phyloP scores from a whole-genome alignment of 2,797 vertebrate species.

The Anisognathus igniventris region DNA sequence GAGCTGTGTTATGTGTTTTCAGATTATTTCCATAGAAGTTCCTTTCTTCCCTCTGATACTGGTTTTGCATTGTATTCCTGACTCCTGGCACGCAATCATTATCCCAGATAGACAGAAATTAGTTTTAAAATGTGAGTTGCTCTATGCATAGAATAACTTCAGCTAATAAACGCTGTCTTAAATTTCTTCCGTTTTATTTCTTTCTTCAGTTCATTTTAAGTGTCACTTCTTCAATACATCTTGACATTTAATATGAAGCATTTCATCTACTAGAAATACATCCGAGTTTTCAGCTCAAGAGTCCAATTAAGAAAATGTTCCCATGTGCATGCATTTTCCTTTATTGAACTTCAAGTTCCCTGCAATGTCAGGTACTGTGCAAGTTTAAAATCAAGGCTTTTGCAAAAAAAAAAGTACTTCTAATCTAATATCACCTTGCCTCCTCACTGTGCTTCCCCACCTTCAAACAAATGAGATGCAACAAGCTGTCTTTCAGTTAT shows the following conservation, averaged over 20 bases:
- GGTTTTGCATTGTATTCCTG: not conserved
- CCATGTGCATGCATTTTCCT: not conserved
- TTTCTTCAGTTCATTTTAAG: constrained; percentile 44
- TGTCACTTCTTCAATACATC: constrained; percentile 44
- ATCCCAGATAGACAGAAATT: not conserved
- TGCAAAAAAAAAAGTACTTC: not conserved
- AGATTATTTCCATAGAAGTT: not conserved
- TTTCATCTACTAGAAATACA: constrained; percentile 40
- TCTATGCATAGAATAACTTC: not conserved
- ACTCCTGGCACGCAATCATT: not conserved
- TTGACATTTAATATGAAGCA: constrained; percentile 59
- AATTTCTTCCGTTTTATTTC: constrained; percentile 3
- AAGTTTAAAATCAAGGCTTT: constrained; percentile 10
- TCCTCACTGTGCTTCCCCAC: not conserved
- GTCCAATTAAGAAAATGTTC: constrained; percentile 54
- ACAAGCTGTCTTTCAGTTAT: not conserved
- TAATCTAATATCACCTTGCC: not conserved
- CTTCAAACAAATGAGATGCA: not conserved
- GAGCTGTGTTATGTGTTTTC: not conserved
- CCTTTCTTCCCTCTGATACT: not conserved
- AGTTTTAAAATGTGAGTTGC: not conserved
- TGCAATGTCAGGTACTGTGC: not conserved
- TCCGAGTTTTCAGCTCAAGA: constrained; percentile 31
- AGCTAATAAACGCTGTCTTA: constrained; percentile 4
- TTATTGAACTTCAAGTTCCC: constrained; percentile 36